Evolutionary conservation across 2,888 invertebrate species (phyloP), one percentile per base, ranked within the genome.

Genomic region (Tenthredo mesomela): DNA sequence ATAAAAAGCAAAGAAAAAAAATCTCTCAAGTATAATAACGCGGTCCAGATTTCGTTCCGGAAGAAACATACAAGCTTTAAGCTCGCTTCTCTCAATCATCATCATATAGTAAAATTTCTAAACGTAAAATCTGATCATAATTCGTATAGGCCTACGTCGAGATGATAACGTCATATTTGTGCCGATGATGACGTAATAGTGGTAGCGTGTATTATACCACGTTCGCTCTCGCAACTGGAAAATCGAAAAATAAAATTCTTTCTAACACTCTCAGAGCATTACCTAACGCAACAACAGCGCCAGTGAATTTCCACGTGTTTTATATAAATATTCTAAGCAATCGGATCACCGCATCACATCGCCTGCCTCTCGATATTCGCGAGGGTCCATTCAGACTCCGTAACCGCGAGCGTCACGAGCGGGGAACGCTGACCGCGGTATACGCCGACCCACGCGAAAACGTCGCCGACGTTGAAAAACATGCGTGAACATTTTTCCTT

Each of bases 281-380:
- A 82, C 82, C 82, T 82, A 82, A 82, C 82, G 67, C 82, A 82
- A 82, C 67, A 82, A 70, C 67, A 47, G 67, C n/a, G 67, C 43
- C 82, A 18, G 67, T 70, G 47, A 50, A 67, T 82, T 67, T 82
- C 82, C 47, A 82, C 82, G 82, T 82, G 82, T 67, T 82, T 70
- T 61, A 80, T 82, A 82, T 82, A 82, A 82, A 82, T 82, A 82
- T 82, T 82, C 82, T 47, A 82, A 47, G 82, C 43, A 5, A 33
- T 65, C 43, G 82, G 67, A n/a, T 21, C 77, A 15, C 29, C 47
- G 25, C 37, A 21, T 29, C 67, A 12, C 77, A 50, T 61, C 40
- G 80, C 61, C 12, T 40, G 80, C 80, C 58, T 61, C 15, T 61
- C n/a, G 37, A 33, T 21, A 50, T 21, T 37, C 40, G 58, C 40